These are phyloP conservation scores for Mellilla xanthometata DNA, from an alignment of 2,888 invertebrate species.

Conservation along the genomic window DNA sequence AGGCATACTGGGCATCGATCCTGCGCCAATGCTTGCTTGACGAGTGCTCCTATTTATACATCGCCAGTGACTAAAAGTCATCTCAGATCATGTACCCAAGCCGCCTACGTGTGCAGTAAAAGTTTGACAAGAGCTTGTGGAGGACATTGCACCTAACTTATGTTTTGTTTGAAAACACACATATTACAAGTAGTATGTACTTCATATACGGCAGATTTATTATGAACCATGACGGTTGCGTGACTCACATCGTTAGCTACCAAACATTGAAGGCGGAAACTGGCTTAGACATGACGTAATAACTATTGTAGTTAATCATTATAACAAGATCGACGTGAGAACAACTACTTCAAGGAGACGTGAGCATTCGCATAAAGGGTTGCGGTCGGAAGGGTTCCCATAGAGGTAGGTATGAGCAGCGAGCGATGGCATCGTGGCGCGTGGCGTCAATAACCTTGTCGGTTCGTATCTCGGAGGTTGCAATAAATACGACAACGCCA, in stretches of 20 bases:
- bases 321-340: constrained; percentile 76
- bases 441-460: constrained; percentile 79
- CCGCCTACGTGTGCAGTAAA: constrained; percentile 27
- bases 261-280: constrained; percentile 78
- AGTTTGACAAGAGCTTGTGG: constrained; percentile 33
- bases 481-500: constrained; percentile 80
- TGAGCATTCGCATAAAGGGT: constrained; percentile 49
- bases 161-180: constrained; percentile 37
- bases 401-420: constrained; percentile 61
- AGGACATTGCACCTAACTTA: constrained; percentile 49
- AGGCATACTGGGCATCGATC: constrained; percentile 71
- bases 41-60: constrained; percentile 69
- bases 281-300: constrained; percentile 77
- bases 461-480: constrained; percentile 80
- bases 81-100: constrained; percentile 30
- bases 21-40: constrained; percentile 61
- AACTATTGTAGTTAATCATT: constrained; percentile 77
- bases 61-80: constrained; percentile 52
- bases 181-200: constrained; percentile 29
- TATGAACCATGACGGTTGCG: constrained; percentile 65
- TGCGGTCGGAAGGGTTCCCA: constrained; percentile 52
- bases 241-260: constrained; percentile 76
- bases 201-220: constrained; percentile 56
- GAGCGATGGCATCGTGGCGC: constrained; percentile 51
- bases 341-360: constrained; percentile 73